Percentiles rank a stretch among this genome's conserved stretches.
Conservation (phyloP, 2,797 vertebrate species). For the Graptemys geographica region DNA sequence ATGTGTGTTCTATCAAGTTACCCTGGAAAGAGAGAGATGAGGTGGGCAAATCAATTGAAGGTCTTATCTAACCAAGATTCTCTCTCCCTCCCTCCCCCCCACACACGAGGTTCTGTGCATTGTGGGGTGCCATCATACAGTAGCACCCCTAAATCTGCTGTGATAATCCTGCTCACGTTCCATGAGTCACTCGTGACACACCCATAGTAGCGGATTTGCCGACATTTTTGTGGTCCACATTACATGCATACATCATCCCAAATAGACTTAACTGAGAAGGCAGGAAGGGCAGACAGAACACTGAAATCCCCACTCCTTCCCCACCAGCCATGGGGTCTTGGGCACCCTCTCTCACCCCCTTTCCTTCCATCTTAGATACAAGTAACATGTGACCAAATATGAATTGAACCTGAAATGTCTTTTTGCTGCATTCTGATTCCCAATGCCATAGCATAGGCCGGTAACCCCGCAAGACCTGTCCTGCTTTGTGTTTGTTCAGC, state of each 20-base stretch:
- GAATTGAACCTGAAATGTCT: not conserved
- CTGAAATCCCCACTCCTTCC: not conserved
- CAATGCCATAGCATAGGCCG: not conserved
- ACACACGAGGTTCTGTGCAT: not conserved
- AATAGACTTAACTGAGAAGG: not conserved
- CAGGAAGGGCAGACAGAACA: not conserved
- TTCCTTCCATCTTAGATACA: not conserved
- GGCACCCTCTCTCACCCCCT: not conserved
- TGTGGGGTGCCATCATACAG: not conserved
- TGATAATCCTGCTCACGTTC: not conserved
- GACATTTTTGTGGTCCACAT: not conserved
- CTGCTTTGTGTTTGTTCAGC: not conserved
- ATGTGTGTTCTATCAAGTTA: not conserved
- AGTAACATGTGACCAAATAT: not conserved
- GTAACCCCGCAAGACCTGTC: not conserved
- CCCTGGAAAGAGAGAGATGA: not conserved
- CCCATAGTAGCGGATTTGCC: not conserved
- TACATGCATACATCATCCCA: not conserved
- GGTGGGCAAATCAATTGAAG: not conserved
- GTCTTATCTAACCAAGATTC: not conserved
- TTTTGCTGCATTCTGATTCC: not conserved
- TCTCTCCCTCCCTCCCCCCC: not conserved
- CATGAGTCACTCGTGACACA: too few relatives aligned
- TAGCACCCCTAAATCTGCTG: not conserved
- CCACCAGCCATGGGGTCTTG: not conserved